phyloP scores from a whole-genome alignment of 2,797 vertebrate species.

The Arctocebus calabarensis region DNA sequence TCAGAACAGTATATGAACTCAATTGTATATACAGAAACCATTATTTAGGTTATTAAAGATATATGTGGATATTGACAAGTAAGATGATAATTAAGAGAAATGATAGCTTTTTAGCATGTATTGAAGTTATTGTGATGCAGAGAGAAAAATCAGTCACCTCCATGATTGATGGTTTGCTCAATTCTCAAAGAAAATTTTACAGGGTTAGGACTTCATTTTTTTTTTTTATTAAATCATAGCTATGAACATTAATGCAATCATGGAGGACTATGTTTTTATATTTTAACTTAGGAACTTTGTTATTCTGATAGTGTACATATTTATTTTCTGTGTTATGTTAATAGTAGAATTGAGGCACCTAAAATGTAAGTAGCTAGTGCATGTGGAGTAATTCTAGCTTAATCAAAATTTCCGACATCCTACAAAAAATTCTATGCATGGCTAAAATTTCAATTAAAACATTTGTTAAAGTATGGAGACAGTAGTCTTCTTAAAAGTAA shows the following conservation, averaged over 20 bases:
- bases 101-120: neutral
- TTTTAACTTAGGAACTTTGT: conserved; percentile 4
- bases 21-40: neutral
- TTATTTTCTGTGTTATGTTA: neutral
- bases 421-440: neutral
- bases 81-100: conserved; percentile 46
- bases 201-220: neutral
- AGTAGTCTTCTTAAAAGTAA: neutral
- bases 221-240: no score
- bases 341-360: neutral
- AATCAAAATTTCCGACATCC: neutral
- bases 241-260: no score
- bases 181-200: conserved; percentile 53
- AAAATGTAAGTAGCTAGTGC: conserved; percentile 45
- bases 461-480: neutral
- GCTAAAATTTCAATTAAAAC: neutral
- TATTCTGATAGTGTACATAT: neutral
- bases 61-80: conserved; percentile 26
- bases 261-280: conserved; percentile 7
- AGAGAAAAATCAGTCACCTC: neutral
- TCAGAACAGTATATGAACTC: neutral
- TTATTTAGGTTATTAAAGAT: conserved; percentile 35
- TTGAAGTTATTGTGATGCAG: neutral
- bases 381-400: conserved; percentile 25
- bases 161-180: neutral